Conservation (phyloP, 1,140 invertebrate genomes). For the Cylas formicarius region DNA sequence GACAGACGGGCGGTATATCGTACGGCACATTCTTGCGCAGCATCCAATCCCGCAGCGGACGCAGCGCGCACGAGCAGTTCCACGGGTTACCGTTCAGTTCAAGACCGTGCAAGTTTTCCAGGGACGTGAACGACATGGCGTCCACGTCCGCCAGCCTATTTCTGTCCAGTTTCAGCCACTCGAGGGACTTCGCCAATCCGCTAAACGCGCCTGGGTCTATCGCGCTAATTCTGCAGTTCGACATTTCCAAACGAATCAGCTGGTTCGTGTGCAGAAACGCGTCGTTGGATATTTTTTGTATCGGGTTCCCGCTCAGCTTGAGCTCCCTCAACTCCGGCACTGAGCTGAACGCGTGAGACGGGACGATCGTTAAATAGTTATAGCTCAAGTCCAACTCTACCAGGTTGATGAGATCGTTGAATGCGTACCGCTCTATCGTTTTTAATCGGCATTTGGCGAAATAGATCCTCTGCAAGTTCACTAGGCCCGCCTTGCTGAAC, state of each 20-base stretch:
- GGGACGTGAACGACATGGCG: conserved; percentile 54
- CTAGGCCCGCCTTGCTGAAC: conserved; percentile 61
- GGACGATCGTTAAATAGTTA: conserved; percentile 60
- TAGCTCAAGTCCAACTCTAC: conserved; percentile 72
- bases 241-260: conserved; percentile 64
- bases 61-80: conserved; percentile 72
- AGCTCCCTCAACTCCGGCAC: conserved; percentile 69
- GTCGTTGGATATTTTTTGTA: conserved; percentile 58
- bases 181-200: conserved; percentile 60
- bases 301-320: conserved; percentile 64
- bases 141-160: conserved; percentile 62
- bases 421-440: conserved; percentile 56
- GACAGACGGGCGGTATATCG: conserved; percentile 60
- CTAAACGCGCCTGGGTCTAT: conserved; percentile 64
- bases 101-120: conserved; percentile 64
- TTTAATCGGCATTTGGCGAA: conserved; percentile 57
- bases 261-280: conserved; percentile 61
- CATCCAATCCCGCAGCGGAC: conserved; percentile 71
- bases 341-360: conserved; percentile 60
- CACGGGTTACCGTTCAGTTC: conserved; percentile 71
- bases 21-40: conserved; percentile 65
- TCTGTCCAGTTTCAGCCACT: conserved; percentile 68
- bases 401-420: conserved; percentile 62
- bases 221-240: conserved; percentile 56
- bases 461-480: conserved; percentile 74